Evolutionary conservation across 2,113 vertebrate genomes (phyloP).

Genomic region (Sylvia atricapilla): DNA sequence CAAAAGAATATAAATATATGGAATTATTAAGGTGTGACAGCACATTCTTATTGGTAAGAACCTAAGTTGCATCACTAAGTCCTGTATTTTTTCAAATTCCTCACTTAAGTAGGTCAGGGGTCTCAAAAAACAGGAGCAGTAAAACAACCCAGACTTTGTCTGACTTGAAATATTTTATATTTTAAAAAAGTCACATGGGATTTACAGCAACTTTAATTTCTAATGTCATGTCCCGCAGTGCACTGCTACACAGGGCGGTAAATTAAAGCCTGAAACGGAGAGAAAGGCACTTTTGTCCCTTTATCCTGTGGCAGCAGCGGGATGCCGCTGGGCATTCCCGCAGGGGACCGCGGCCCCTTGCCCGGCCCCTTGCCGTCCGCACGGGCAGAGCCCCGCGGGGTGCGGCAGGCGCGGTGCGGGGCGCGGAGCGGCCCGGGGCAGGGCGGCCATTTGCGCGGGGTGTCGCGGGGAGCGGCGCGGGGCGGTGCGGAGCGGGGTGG

Average conservation of each 20-base stretch:
- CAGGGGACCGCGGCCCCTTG: neutral
- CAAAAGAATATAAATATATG: neutral
- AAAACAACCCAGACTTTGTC: neutral
- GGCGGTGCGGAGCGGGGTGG: rapidly evolving
- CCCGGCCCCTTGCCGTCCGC: neutral
- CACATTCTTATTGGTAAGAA: neutral
- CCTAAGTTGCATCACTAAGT: neutral
- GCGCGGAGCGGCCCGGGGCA: neutral
- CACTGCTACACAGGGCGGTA: rapidly evolving
- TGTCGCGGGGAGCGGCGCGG: rapidly evolving
- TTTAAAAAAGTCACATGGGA: neutral
- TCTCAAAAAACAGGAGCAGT: neutral
- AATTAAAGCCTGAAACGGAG: neutral
- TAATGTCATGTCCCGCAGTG: neutral
- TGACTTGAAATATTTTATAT: neutral
- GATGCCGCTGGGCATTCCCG: neutral
- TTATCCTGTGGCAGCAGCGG: neutral
- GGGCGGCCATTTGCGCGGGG: rapidly evolving
- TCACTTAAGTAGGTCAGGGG: neutral
- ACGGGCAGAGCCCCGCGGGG: neutral
- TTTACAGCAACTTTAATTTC: neutral
- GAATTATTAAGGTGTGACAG: neutral
- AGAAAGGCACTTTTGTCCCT: neutral
- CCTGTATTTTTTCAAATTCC: neutral
- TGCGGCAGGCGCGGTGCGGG: neutral